Evolutionary conservation across 37 sponge, comb jelly and placozoan species (phyloP).

Genomic region (Bolinopsis microptera): DNA sequence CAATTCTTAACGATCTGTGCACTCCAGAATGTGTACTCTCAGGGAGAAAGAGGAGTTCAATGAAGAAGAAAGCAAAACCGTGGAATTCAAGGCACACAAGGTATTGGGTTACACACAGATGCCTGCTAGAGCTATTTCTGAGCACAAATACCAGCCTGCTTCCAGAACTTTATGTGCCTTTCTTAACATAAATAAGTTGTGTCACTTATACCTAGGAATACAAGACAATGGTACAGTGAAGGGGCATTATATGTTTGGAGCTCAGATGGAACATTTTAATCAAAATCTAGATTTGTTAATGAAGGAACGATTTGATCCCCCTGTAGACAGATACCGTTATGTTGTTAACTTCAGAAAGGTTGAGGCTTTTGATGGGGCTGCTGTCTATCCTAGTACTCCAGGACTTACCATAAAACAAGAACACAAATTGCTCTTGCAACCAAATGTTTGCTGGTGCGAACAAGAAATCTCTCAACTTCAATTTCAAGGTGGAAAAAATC

Average conservation of each 20-base stretch:
- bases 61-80: conserved; percentile 2
- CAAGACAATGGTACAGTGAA: conserved; percentile 30
- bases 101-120: not conserved
- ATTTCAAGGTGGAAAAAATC: not conserved
- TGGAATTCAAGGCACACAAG: conserved; percentile 33
- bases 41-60: conserved; percentile 46
- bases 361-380: not conserved
- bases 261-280: conserved; percentile 45
- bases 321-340: conserved; percentile 27
- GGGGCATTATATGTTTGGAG: conserved; percentile 42
- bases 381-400: not conserved
- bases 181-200: conserved; percentile 26
- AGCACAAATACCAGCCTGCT: conserved; percentile 21
- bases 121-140: not conserved
- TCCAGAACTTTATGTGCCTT: conserved; percentile 46
- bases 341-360: not conserved
- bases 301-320: not conserved
- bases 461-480: not conserved
- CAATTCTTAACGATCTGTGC: too few relatives aligned
- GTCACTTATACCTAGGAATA: conserved; percentile 47
- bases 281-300: not conserved
- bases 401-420: conserved; percentile 10
- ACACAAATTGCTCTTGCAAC: not conserved
- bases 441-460: conserved; percentile 45
- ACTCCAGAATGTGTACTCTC: not conserved